Evolutionary conservation across 64 coral and sea anemone genomes (phyloP).

Genomic region (Actinia tenebrosa): DNA sequence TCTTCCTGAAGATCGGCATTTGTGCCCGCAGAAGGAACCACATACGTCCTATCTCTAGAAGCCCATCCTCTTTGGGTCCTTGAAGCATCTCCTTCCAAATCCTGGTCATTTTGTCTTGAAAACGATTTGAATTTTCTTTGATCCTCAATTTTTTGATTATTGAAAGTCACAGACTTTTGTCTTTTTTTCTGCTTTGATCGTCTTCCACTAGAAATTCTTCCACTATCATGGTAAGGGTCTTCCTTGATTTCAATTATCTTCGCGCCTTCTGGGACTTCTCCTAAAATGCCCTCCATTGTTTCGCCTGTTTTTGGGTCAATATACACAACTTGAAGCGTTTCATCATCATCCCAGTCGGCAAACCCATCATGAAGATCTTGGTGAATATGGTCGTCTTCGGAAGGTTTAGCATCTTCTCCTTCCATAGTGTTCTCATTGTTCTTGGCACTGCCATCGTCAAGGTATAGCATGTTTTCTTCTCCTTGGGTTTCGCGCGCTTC

Average conservation of each 20-base stretch:
- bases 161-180: slow-evolving; percentile 11
- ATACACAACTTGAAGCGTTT: not conserved
- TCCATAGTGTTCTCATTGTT: not conserved
- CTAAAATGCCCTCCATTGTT: slow-evolving; percentile 21
- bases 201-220: not conserved
- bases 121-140: not conserved
- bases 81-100: not conserved
- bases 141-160: not conserved
- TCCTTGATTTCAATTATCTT: slow-evolving; percentile 39
- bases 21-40: slow-evolving; percentile 48
- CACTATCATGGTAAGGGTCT: not conserved
- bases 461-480: not conserved
- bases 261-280: slow-evolving; percentile 54
- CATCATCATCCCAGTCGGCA: not conserved
- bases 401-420: not conserved
- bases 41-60: slow-evolving; percentile 4
- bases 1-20: slow-evolving; percentile 8
- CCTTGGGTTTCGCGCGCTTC: not conserved
- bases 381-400: not conserved
- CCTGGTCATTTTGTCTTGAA: not conserved
- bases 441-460: not conserved
- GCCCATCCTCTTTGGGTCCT: slow-evolving; percentile 12
- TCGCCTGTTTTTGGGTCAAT: slow-evolving; percentile 58
- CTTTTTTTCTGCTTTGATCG: not conserved
- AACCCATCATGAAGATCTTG: not conserved